Conservation (phyloP, 2,888 invertebrate genomes). For the Lepidochitona cinerea region DNA sequence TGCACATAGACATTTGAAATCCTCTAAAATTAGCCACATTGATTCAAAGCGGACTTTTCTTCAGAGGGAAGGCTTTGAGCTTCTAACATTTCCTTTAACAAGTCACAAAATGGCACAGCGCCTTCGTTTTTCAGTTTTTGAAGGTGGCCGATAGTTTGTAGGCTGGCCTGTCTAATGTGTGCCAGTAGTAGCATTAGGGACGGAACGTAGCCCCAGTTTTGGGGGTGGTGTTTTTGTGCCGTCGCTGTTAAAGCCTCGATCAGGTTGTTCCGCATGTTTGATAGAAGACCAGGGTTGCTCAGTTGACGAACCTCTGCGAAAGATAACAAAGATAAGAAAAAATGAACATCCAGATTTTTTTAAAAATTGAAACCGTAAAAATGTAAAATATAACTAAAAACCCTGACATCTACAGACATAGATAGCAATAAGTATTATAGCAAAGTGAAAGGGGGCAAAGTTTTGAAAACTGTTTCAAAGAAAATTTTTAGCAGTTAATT, state of each 20-base stretch:
- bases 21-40: neutral
- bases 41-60: constrained; percentile 3
- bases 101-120: constrained; percentile 56
- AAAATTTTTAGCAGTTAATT: too few species aligned
- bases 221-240: constrained; percentile 56
- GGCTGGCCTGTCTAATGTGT: constrained; percentile 60
- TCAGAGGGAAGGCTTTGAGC: constrained; percentile 42
- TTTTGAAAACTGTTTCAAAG: too few species aligned
- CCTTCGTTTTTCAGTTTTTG: constrained; percentile 58
- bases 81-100: constrained; percentile 61
- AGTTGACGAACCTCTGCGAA: constrained; percentile 55
- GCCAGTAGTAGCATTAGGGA: constrained; percentile 55
- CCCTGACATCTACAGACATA: too few species aligned
- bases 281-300: constrained; percentile 51
- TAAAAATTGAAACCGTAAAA: too few species aligned
- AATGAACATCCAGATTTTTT: too few species aligned
- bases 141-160: constrained; percentile 57
- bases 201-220: constrained; percentile 54
- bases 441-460: too few species aligned
- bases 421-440: too few species aligned
- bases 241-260: constrained; percentile 57
- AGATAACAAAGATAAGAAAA: too few species aligned
- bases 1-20: too few species aligned
- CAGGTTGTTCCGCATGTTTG: constrained; percentile 54
- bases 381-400: too few species aligned